These are phyloP conservation scores for Andrena trimmerana DNA, from an alignment of 2,888 invertebrate genomes.

Conservation along the genomic window DNA sequence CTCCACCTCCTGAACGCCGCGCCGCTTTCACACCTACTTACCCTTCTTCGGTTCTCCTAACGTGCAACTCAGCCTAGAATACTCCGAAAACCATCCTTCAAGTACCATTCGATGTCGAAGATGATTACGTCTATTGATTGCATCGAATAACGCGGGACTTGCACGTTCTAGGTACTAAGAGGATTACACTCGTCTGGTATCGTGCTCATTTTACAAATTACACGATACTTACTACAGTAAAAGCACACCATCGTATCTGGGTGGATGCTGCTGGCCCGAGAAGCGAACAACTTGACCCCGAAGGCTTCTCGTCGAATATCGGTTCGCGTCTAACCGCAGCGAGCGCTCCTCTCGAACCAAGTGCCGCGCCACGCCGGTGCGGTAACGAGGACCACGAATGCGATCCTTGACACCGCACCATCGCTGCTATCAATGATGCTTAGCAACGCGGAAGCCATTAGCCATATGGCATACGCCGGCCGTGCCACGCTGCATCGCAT, in stretches of 20 bases:
- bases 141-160: too few relatives aligned
- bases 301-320: slow-evolving; percentile 2
- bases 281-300: background rate
- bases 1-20: background rate
- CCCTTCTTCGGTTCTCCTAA: background rate
- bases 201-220: too few relatives aligned
- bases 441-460: slow-evolving; percentile 83
- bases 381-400: slow-evolving; percentile 73
- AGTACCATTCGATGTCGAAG: too few relatives aligned
- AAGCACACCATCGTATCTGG: background rate
- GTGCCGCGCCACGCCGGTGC: slow-evolving; percentile 23
- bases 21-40: too few relatives aligned
- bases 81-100: background rate
- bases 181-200: too few relatives aligned
- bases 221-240: too few relatives aligned
- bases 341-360: slow-evolving; percentile 12
- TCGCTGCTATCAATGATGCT: slow-evolving; percentile 80
- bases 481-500: slow-evolving; percentile 57
- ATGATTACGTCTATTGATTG: too few relatives aligned
- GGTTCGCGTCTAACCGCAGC: background rate
- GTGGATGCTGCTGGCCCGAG: background rate
- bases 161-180: too few relatives aligned
- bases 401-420: slow-evolving; percentile 74
- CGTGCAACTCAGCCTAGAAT: background rate
- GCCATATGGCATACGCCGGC: slow-evolving; percentile 81